These are phyloP conservation scores for Leucophora obtusa DNA, from an alignment of 2,888 invertebrate species.

Conservation along the genomic window DNA sequence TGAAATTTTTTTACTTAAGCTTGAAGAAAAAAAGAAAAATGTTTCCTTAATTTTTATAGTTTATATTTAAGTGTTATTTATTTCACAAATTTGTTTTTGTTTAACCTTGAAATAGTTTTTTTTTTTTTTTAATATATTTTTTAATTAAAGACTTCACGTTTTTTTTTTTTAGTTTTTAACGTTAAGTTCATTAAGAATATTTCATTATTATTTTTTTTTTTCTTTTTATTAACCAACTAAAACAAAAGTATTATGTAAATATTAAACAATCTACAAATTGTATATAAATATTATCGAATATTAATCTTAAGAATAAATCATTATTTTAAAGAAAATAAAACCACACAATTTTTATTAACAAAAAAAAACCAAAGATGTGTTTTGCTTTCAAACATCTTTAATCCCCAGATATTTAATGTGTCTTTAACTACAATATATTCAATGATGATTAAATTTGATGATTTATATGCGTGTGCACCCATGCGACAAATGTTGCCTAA, in stretches of 20 bases:
- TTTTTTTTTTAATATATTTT: constrained; percentile 34
- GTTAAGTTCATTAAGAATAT: constrained; percentile 8
- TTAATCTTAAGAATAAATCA: constrained; percentile 17
- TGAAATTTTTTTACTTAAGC: constrained; percentile 12
- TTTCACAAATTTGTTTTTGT: constrained; percentile 24
- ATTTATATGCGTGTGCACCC: constrained; percentile 59
- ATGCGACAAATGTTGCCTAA: constrained; percentile 61
- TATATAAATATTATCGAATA: constrained; percentile 8
- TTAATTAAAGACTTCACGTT: constrained; percentile 2
- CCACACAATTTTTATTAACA: constrained; percentile 55
- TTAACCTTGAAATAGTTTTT: neutral
- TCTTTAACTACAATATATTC: constrained; percentile 14
- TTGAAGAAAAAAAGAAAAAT: constrained; percentile 2
- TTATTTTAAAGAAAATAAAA: constrained; percentile 35
- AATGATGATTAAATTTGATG: constrained; percentile 53
- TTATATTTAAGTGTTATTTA: constrained; percentile 54
- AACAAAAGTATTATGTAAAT: constrained; percentile 39
- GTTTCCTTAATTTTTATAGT: constrained; percentile 49
- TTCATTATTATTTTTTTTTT: constrained; percentile 11
- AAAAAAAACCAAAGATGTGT: constrained; percentile 17
- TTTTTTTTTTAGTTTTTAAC: neutral
- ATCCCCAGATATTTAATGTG: constrained; percentile 18
- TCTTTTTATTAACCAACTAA: constrained; percentile 12
- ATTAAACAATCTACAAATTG: constrained; percentile 41
- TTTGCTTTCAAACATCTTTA: constrained; percentile 8